These are phyloP conservation scores for Heliconius eleuchia DNA, from an alignment of 1,140 invertebrate genomes.

Conservation along the genomic window DNA sequence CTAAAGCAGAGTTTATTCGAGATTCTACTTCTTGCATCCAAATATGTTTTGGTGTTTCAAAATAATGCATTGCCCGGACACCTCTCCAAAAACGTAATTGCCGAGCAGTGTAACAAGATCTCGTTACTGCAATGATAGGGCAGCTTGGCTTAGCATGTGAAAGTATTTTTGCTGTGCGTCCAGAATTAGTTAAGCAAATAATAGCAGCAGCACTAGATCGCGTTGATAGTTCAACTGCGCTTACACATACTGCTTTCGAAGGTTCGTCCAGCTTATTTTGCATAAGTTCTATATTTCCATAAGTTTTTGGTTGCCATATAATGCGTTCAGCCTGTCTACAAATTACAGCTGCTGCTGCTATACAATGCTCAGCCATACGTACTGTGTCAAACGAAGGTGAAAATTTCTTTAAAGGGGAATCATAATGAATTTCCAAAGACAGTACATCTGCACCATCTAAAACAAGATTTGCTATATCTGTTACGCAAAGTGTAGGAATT, in stretches of 20 bases:
- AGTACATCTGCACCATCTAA: conserved; percentile 86
- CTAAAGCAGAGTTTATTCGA: conserved; percentile 86
- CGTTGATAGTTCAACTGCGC: conserved; percentile 88
- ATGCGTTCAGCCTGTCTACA: conserved; percentile 84
- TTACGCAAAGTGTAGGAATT: conserved; percentile 81
- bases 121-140: conserved; percentile 88
- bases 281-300: conserved; percentile 65
- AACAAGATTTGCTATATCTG: conserved; percentile 86
- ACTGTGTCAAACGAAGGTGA: conserved; percentile 57
- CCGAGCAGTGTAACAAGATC: conserved; percentile 84
- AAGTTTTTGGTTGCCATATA: conserved; percentile 76
- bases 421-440: conserved; percentile 81
- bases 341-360: conserved; percentile 86
- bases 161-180: conserved; percentile 85
- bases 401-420: conserved; percentile 85
- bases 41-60: conserved; percentile 68
- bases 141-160: conserved; percentile 87
- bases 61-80: conserved; percentile 87
- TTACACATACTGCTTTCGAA: conserved; percentile 88
- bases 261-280: conserved; percentile 80
- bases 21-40: conserved; percentile 89
- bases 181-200: conserved; percentile 87
- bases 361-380: conserved; percentile 74
- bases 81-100: conserved; percentile 88
- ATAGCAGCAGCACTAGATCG: conserved; percentile 87